A percentile compares a stretch with the other conserved stretches of the same genome.
Evolutionary conservation across 2,797 vertebrate species (phyloP).

Genomic region (Sebastes oblongus): DNA sequence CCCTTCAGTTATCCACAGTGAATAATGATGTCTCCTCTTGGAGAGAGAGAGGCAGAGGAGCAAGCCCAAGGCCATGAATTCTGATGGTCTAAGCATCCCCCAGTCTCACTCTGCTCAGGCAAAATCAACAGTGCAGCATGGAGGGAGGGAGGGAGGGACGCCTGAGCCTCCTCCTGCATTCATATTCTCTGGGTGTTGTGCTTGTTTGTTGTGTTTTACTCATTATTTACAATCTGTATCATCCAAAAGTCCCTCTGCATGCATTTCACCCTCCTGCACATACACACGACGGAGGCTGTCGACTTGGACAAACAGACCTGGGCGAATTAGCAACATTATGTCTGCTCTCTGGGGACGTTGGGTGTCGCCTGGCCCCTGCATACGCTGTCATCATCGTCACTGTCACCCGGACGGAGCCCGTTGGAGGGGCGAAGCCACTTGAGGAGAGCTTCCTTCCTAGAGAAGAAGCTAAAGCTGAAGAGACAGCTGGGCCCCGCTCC

Average conservation of each 20-base stretch:
- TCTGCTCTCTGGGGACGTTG: constrained; percentile 50
- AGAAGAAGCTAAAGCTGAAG: constrained; percentile 54
- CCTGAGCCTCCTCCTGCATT: constrained; percentile 7
- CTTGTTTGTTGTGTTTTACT: constrained; percentile 52
- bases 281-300: neutral
- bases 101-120: constrained; percentile 23
- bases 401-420: constrained; percentile 46
- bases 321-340: constrained; percentile 52
- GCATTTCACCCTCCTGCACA: neutral
- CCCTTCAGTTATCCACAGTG: constrained; percentile 62
- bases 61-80: constrained; percentile 61
- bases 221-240: constrained; percentile 64
- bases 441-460: constrained; percentile 41
- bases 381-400: constrained; percentile 55
- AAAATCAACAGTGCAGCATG: constrained; percentile 47
- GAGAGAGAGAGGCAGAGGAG: constrained; percentile 52
- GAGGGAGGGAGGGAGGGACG: neutral
- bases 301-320: constrained; percentile 20
- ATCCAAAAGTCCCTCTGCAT: constrained; percentile 19
- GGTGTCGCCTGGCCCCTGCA: constrained; percentile 13
- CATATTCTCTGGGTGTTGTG: constrained; percentile 17
- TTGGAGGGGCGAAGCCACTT: constrained; percentile 37
- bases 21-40: constrained; percentile 69
- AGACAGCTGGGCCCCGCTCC: constrained; percentile 59
- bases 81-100: constrained; percentile 69